Conservation (phyloP, 92 coral and sea anemone genomes). For the Chrysogorgia sp. region DNA sequence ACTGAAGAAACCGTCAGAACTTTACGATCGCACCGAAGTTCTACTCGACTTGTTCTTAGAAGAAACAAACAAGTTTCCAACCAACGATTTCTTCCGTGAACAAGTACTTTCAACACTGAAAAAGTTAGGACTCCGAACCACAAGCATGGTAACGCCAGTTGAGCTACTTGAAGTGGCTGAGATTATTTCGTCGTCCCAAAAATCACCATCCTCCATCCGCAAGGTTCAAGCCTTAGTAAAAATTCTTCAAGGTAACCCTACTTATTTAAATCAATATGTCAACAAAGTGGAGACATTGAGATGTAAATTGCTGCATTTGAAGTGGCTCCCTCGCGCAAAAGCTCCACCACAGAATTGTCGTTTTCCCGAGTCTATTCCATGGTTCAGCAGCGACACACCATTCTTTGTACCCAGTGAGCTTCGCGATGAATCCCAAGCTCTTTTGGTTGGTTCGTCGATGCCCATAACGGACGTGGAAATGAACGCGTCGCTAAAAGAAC, state of each 20-base stretch:
- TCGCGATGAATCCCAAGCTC: slow-evolving; percentile 42
- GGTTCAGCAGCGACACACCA: slow-evolving; percentile 38
- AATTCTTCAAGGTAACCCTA: slow-evolving; percentile 44
- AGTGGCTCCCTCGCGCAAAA: slow-evolving; percentile 62
- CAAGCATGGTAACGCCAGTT: background rate
- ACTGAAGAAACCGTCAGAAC: slow-evolving; percentile 59
- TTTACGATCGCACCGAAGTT: slow-evolving; percentile 67
- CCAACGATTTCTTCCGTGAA: slow-evolving; percentile 19
- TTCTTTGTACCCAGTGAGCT: slow-evolving; percentile 69
- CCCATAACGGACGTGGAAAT: slow-evolving; percentile 42
- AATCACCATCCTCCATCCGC: background rate
- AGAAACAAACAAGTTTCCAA: slow-evolving; percentile 69
- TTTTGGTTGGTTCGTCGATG: slow-evolving; percentile 66
- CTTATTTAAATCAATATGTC: slow-evolving; percentile 33
- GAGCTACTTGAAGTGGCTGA: slow-evolving; percentile 17
- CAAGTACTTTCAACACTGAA: slow-evolving; percentile 46
- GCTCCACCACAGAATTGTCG: slow-evolving; percentile 44
- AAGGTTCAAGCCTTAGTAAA: slow-evolving; percentile 65
- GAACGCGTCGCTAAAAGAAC: background rate
- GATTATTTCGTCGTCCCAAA: background rate
- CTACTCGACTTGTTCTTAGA: slow-evolving; percentile 60
- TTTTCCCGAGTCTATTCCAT: slow-evolving; percentile 73
- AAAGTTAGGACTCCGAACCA: slow-evolving; percentile 63
- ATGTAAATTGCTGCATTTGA: background rate
- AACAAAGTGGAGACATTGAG: background rate